Percentiles rank a stretch among this genome's conserved stretches.
These are phyloP conservation scores for Taxidea taxus DNA, from an alignment of 2,113 vertebrate species.

Conservation along the genomic window DNA sequence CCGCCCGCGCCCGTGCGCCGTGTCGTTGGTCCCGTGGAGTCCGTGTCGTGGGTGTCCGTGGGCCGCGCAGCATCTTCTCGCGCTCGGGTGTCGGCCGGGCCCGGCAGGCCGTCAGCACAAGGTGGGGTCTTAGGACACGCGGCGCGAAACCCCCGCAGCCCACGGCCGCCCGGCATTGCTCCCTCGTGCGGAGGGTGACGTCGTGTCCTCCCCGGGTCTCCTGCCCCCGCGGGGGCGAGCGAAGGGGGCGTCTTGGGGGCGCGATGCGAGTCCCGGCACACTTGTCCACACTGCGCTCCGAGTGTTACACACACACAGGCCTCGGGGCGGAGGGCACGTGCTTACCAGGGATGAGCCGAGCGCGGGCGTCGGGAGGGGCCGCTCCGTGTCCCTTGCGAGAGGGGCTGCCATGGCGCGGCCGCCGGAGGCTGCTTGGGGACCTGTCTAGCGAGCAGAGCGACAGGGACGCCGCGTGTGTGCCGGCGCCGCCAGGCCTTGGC, in stretches of 20 bases:
- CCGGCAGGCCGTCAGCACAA: neutral
- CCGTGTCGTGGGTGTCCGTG: neutral
- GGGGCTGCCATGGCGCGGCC: neutral
- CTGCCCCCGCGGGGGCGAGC: too few species aligned
- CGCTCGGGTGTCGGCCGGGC: neutral
- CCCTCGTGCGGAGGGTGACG: too few species aligned
- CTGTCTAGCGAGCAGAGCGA: neutral
- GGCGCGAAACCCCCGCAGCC: neutral
- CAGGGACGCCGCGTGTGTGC: neutral
- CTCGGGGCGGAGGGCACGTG: neutral
- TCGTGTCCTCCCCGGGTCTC: too few species aligned
- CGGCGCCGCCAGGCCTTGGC: too few species aligned
- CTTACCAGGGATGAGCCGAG: neutral
- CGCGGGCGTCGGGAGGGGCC: neutral
- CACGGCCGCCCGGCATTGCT: too few species aligned
- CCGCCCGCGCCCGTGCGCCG: too few species aligned
- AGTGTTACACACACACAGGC: neutral
- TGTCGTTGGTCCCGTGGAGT: too few species aligned
- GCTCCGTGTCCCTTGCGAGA: neutral
- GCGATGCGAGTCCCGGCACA: too few species aligned
- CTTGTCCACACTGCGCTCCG: fast-evolving
- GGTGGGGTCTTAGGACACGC: neutral
- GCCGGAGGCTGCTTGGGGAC: neutral
- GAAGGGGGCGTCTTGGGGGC: too few species aligned
- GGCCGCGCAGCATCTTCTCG: fast-evolving